Evolutionary conservation across 2,888 invertebrate genomes (phyloP).

Genomic region (Diogma glabrata): DNA sequence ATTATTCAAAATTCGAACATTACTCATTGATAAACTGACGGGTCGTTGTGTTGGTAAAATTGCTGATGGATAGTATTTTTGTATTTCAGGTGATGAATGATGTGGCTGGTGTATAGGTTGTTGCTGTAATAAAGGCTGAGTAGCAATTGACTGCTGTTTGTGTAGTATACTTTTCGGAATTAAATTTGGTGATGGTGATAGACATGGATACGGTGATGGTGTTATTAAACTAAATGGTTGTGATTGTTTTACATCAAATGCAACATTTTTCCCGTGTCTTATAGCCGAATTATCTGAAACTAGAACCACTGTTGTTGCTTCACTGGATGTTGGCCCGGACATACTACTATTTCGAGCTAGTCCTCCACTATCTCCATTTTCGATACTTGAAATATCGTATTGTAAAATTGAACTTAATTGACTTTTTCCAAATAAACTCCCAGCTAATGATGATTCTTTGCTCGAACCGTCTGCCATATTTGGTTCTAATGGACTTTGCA

Average conservation of each 20-base stretch:
- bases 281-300: conserved; percentile 17
- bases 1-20: conserved; percentile 27
- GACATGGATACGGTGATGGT: conserved; percentile 12
- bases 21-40: conserved; percentile 16
- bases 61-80: too few species aligned
- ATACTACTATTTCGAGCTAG: conserved; percentile 29
- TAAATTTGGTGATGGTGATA: conserved; percentile 21
- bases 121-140: conserved; percentile 10
- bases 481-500: conserved; percentile 42
- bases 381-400: conserved; percentile 36
- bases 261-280: conserved; percentile 29
- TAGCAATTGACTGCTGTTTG: conserved; percentile 8
- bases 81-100: too few species aligned
- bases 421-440: conserved; percentile 33
- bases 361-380: conserved; percentile 31
- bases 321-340: conserved; percentile 26
- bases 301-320: conserved; percentile 28
- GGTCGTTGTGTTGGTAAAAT: conserved; percentile 23
- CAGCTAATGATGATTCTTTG: conserved; percentile 33
- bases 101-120: too few species aligned
- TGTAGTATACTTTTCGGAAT: conserved; percentile 22
- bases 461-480: conserved; percentile 23
- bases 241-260: conserved; percentile 27
- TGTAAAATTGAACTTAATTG: conserved; percentile 35
- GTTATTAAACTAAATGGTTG: neutral